Evolutionary conservation across 2,797 vertebrate species (phyloP), one percentile per base, ranked within the genome.

Genomic region (Sphaeramia orbicularis): DNA sequence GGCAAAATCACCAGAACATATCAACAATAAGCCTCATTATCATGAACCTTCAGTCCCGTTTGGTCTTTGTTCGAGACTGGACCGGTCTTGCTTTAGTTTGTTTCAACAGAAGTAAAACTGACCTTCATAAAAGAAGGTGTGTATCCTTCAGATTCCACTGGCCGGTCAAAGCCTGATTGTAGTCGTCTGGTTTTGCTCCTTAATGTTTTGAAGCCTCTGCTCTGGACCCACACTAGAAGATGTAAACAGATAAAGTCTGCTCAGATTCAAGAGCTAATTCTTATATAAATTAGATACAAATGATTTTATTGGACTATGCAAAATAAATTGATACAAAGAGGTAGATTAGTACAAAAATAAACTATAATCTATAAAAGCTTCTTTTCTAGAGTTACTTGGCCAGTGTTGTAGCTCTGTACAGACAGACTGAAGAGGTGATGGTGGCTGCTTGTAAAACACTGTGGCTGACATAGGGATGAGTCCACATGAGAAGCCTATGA

Each of bases 61-160:
- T 32, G 8, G 6, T 7, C 7, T 3, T 30, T 27, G 27, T 30
- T 30, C n/a, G n/a, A n/a, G n/a, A n/a, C n/a, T n/a, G n/a, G 27
- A 30, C 27, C 30, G 27, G 3, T 6, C 30, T 32, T 8, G 11
- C 18, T 40, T 38, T 18, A 40, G 36, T 27, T 8, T 54, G 41
- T 15, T 15, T 14, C 4, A 18, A 24, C 13, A 41, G 41, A 41
- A 10, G n/a, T 1, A 44, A 8, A n/a, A 35, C 55, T 60, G 11
- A 95, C 96, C 96, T 98, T 99, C 89, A 99, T 92, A 81, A 99
- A 96, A 11, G 96, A 97, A 14, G 97, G 96, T 2, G 96, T 87
- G 43, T 94, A 93, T 21, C 84, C 90, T 50, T 94, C 96, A 27
- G 95, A 78, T 81, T 96, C 96, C 36, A 86, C 73, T 15, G 95